A percentile compares a stretch with the other conserved stretches of the same genome.
These are phyloP conservation scores for Lottia scabra DNA, from an alignment of 2,888 invertebrate genomes.

Conservation along the genomic window DNA sequence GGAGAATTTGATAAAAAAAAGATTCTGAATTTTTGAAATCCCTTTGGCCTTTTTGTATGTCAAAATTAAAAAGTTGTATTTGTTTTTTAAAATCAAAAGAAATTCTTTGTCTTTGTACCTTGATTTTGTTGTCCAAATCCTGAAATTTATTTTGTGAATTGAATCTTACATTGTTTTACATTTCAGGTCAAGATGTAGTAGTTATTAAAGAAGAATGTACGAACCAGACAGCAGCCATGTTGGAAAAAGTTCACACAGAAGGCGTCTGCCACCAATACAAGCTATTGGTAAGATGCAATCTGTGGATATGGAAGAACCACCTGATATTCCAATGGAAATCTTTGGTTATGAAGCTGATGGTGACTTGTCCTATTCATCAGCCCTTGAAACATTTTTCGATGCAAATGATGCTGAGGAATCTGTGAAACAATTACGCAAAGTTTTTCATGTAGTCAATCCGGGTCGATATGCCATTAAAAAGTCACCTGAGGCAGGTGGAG, in stretches of 20 bases:
- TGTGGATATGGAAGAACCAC: slow-evolving; percentile 55
- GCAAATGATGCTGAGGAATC: slow-evolving; percentile 53
- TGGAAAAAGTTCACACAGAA: slow-evolving; percentile 20
- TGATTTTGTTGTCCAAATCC: too few relatives aligned
- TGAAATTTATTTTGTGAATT: too few relatives aligned
- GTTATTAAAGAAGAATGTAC: slow-evolving; percentile 13
- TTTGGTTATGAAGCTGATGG: slow-evolving; percentile 36
- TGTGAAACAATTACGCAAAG: slow-evolving; percentile 45
- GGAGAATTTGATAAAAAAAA: too few relatives aligned
- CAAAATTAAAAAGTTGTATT: too few relatives aligned
- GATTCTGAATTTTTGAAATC: too few relatives aligned
- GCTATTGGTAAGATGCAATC: slow-evolving; percentile 50
- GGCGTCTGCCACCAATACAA: slow-evolving; percentile 51
- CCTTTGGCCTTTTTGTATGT: too few relatives aligned
- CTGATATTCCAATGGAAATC: slow-evolving; percentile 38
- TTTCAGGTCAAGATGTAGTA: too few relatives aligned
- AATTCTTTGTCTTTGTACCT: too few relatives aligned
- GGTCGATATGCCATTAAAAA: slow-evolving; percentile 60
- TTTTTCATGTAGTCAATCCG: slow-evolving; percentile 58
- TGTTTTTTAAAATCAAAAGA: too few relatives aligned
- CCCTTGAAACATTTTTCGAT: slow-evolving; percentile 41
- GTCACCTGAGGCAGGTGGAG: slow-evolving; percentile 53
- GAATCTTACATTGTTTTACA: too few relatives aligned
- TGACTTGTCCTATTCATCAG: slow-evolving; percentile 29
- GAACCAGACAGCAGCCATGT: slow-evolving; percentile 20